phyloP scores from a whole-genome alignment of 2,113 vertebrate genomes.

The Rhea americana region DNA sequence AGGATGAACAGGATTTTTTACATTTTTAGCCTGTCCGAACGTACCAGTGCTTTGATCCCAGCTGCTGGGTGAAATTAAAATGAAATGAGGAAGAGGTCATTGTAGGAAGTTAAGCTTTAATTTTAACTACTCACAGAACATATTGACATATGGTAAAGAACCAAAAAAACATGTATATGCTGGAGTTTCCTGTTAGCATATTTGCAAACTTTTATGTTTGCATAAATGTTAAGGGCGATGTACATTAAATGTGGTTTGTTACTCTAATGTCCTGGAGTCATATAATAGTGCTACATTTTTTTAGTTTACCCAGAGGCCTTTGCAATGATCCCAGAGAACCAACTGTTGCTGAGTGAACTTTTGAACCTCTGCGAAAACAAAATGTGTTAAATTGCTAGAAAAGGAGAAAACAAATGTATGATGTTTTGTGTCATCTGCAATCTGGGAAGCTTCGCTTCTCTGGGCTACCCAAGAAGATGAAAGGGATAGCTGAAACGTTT shows the following conservation, averaged over 20 bases:
- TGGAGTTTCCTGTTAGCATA: neutral
- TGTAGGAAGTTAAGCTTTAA: neutral
- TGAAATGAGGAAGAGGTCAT: neutral
- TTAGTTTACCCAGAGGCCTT: constrained; percentile 23
- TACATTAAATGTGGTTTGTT: constrained; percentile 2
- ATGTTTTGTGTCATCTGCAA: constrained; percentile 58
- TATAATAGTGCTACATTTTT: neutral
- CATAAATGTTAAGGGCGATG: neutral
- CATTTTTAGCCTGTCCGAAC: neutral
- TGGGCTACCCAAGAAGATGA: constrained; percentile 66
- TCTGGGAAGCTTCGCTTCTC: constrained; percentile 59
- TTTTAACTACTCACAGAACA: neutral
- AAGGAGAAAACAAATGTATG: constrained; percentile 43
- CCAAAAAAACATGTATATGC: neutral
- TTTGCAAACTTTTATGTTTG: neutral
- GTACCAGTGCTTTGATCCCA: neutral
- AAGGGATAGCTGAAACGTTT: constrained; percentile 23
- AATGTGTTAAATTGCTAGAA: constrained; percentile 50
- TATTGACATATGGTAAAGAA: neutral
- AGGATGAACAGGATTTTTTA: constrained; percentile 18
- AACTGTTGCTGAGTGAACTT: constrained; percentile 60
- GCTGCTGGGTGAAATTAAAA: constrained; percentile 43
- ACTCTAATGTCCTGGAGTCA: constrained; percentile 33
- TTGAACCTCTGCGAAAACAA: constrained; percentile 38
- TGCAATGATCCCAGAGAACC: neutral